A percentile compares a stretch with the other conserved stretches of the same genome.
Evolutionary conservation across 2,797 vertebrate species (phyloP).

Genomic region (Coendou prehensilis): DNA sequence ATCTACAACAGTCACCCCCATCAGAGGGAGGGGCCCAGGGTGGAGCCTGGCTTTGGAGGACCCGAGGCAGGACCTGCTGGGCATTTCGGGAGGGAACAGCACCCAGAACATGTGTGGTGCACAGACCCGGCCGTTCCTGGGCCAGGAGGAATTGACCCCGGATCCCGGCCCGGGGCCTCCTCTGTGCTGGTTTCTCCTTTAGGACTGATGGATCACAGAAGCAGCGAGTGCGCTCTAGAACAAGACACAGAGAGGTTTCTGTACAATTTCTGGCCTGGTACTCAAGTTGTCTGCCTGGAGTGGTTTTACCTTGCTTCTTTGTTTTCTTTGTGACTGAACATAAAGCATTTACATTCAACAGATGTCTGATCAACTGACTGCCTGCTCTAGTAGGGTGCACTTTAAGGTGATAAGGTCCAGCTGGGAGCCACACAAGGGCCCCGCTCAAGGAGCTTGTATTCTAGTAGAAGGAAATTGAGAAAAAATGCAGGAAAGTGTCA

Average conservation of each 20-base stretch:
- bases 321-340: background rate
- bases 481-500: background rate
- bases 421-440: background rate
- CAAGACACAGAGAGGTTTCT: background rate
- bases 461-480: background rate
- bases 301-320: background rate
- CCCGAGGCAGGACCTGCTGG: background rate
- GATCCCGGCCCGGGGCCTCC: background rate
- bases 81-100: background rate
- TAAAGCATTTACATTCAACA: background rate
- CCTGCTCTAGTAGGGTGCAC: background rate
- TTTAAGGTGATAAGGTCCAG: background rate
- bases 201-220: background rate
- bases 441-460: background rate
- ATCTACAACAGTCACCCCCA: background rate
- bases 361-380: rapidly evolving
- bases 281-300: background rate
- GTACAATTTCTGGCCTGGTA: too few relatives aligned
- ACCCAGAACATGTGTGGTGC: too few relatives aligned
- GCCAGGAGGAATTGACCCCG: background rate
- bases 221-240: background rate
- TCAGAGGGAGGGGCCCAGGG: background rate
- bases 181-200: background rate
- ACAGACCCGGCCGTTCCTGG: background rate
- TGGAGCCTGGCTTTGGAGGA: background rate